Evolutionary conservation across 2,113 vertebrate genomes (phyloP), one percentile per base, ranked within the genome.

Genomic region (Opisthocomus hoazin): DNA sequence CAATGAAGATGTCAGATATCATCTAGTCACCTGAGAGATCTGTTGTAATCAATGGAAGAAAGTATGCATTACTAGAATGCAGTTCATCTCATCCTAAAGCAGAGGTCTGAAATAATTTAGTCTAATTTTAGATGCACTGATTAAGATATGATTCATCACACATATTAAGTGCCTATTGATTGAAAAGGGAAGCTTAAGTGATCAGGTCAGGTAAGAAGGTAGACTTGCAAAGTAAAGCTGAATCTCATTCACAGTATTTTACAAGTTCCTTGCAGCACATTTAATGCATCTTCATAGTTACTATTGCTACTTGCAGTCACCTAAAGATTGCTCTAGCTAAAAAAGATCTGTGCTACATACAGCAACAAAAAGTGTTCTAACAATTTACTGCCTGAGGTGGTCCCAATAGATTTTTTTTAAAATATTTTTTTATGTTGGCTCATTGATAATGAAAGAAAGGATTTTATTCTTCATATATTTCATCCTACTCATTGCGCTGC

Each of bases 291-390:
- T 69, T 87, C 14, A 37, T 19, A 20, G 8, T 23, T 84, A 29
- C 3, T 3, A 13, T 19, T 73, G 18, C 15, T 53, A 69, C 23
- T 39, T 0, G 1, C 36, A 69, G 12, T 73, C 9, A 32, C 14
- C 16, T 76, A 34, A 81, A 80, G 46, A 50, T 70, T 80, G 6
- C 4, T 57, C 1, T 26, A 58, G 29, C 9, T 80, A 37, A 32
- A 6, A 9, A 43, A 68, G 57, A 20, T 51, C 15, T 0, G 2
- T 76, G 4, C 4, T 36, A 57, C 3, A 18, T 11, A 32, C 1
- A 79, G 17, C 1, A 56, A 10, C 0, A 1, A 12, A 75, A 84
- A 56, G 4, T 12, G 26, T 64, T 60, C 9, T 60, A 66, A 64
- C 29, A 71, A 14, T 87, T 63, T 60, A 37, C 3, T 73, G 8